phyloP scores from a whole-genome alignment of 2,797 vertebrate genomes.

The Chromis chromis region DNA sequence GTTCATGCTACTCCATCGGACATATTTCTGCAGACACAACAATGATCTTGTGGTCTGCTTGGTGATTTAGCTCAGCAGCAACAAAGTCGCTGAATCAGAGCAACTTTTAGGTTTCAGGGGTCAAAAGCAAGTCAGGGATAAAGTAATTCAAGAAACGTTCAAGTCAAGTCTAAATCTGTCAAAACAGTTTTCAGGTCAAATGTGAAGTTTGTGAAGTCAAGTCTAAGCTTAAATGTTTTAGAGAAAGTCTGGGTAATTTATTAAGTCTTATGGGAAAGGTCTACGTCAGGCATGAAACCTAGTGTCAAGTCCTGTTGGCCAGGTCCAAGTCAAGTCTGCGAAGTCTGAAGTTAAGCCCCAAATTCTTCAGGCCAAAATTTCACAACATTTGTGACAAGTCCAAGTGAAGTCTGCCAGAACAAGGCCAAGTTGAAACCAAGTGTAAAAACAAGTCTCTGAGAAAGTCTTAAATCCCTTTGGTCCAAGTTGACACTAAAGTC shows the following conservation, averaged over 20 bases:
- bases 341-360: not conserved
- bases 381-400: too few species aligned
- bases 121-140: conserved; percentile 7
- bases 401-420: too few species aligned
- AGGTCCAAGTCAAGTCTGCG: not conserved
- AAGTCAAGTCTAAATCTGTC: not conserved
- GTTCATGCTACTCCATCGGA: not conserved
- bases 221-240: not conserved
- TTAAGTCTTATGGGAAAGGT: not conserved
- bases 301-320: not conserved
- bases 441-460: too few species aligned
- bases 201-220: not conserved
- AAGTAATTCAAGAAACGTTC: not conserved
- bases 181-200: not conserved
- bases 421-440: too few species aligned
- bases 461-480: not conserved
- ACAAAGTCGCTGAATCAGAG: conserved; percentile 11
- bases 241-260: not conserved
- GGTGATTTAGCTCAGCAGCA: not conserved
- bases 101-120: not conserved
- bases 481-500: not conserved
- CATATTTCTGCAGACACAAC: conserved; percentile 5
- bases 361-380: too few species aligned
- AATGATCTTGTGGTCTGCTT: not conserved
- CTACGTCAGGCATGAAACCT: not conserved